Evolutionary conservation across 1,140 invertebrate genomes (phyloP), one percentile per base, ranked within the genome.

Genomic region (Teleopsis dalmanni): DNA sequence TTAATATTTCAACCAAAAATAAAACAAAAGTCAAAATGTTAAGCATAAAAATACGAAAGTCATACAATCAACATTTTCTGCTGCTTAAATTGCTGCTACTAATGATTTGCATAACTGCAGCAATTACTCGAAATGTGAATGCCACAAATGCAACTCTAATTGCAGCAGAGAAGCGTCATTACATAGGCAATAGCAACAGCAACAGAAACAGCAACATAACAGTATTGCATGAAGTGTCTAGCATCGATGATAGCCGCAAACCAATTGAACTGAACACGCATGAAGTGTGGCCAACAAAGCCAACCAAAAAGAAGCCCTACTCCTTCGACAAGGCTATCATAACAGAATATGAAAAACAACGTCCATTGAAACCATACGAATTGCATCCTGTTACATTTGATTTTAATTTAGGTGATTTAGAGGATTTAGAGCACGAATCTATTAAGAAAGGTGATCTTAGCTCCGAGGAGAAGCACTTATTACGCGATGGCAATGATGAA

Each of bases 321-420:
- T 29, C 56, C 23, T 54, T 59, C 2, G 65, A 68, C 14, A 68
- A 68, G 47, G 44, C 60, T 14, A 22, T 60, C 22, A 56, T 55
- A 1, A 51, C 59, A 6, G 60, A 65, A 16, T 64, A 66, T 48
- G 50, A 64, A 0, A 67, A 67, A 29, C 55, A 56, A n/a, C 51
- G 53, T 0, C 56, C 45, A 10, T 4, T 68, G 3, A 68, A 68
- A 43, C 62, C 61, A 1, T 62, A 57, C 22, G 65, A 68, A 23
- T 49, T 65, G 40, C 65, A 68, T 50, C 60, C 65, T 5, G 65
- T 68, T 0, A 65, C 65, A 11, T 69, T 69, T 18, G 65, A 69
- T 41, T 69, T 69, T 7, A 69, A 69, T 49, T 42, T 69, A 33
- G 63, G 64, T 3, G 65, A 69, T 41, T 51, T 69, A 1, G 65